Evolutionary conservation across 1,140 invertebrate species (phyloP).

Genomic region (Ceratina calcarata): DNA sequence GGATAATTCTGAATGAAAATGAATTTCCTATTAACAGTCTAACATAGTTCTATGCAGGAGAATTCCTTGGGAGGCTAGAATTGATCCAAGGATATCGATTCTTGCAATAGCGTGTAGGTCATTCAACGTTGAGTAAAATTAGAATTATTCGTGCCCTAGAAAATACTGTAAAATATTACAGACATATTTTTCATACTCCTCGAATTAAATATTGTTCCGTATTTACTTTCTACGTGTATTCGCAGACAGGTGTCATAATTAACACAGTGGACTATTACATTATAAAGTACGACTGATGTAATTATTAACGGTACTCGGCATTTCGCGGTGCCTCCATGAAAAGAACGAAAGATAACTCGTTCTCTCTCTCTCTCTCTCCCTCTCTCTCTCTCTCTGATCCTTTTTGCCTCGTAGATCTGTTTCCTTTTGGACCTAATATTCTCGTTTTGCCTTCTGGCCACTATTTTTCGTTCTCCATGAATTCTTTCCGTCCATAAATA

Average conservation of each 20-base stretch:
- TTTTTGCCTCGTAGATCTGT: neutral
- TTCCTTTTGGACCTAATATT: neutral
- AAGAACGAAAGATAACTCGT: slow-evolving; percentile 57
- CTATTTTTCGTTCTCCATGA: slow-evolving; percentile 38
- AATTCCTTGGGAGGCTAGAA: too few relatives aligned
- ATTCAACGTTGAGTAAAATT: too few relatives aligned
- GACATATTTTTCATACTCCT: neutral
- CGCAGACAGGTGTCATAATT: slow-evolving; percentile 45
- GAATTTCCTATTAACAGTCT: too few relatives aligned
- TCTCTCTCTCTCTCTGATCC: slow-evolving; percentile 23
- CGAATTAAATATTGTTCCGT: neutral
- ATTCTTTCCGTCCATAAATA: slow-evolving; percentile 66
- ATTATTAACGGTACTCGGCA: slow-evolving; percentile 51
- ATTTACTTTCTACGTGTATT: neutral
- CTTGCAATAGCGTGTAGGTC: too few relatives aligned
- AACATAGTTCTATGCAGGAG: too few relatives aligned
- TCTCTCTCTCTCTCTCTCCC: slow-evolving; percentile 52
- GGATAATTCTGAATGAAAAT: too few relatives aligned
- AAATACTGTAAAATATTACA: neutral
- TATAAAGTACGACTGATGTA: slow-evolving; percentile 58
- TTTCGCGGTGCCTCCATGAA: slow-evolving; percentile 41
- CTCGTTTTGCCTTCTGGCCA: slow-evolving; percentile 5
- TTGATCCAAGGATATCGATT: too few relatives aligned
- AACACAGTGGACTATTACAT: slow-evolving; percentile 45
- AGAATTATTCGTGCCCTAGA: too few relatives aligned